These are phyloP conservation scores for Napeogenes sylphis DNA, from an alignment of 2,888 invertebrate species.

Conservation along the genomic window DNA sequence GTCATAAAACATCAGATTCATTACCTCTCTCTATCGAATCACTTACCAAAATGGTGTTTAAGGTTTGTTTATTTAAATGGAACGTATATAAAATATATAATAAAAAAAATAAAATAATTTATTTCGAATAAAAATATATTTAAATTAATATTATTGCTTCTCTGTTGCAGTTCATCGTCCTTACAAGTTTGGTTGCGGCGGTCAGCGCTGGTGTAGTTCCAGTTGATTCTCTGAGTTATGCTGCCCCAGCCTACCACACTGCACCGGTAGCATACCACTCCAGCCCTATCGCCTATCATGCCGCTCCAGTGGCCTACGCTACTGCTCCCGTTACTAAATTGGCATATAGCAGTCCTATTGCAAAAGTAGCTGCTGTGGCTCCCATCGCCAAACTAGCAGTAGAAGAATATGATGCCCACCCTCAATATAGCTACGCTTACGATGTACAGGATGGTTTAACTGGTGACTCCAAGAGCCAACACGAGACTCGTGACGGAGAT, in stretches of 20 bases:
- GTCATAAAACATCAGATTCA: conserved; percentile 32
- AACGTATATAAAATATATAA: background rate
- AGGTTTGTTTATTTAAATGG: conserved; percentile 32
- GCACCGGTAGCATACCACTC: conserved; percentile 46
- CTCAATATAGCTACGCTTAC: conserved; percentile 72
- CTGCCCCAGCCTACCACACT: conserved; percentile 41
- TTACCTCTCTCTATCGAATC: conserved; percentile 32
- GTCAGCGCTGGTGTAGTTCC: conserved; percentile 48
- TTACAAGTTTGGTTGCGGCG: conserved; percentile 50
- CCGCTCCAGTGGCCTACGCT: conserved; percentile 47
- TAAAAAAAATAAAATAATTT: background rate
- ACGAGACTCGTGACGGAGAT: conserved; percentile 60
- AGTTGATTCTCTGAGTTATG: conserved; percentile 46
- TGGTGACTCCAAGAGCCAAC: conserved; percentile 63
- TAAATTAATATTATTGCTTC: conserved; percentile 6
- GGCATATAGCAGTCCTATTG: conserved; percentile 43
- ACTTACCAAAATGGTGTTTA: conserved; percentile 40
- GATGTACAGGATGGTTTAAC: conserved; percentile 61
- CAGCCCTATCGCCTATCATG: conserved; percentile 55
- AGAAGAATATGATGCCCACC: conserved; percentile 56
- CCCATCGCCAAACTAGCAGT: conserved; percentile 44
- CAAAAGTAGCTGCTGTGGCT: conserved; percentile 44
- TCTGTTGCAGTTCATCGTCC: conserved; percentile 45
- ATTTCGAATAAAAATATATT: too few relatives aligned
- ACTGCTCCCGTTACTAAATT: conserved; percentile 45